Base-by-base conservation (phyloP, 1,140 invertebrate genomes). In the Linepithema humile region DNA sequence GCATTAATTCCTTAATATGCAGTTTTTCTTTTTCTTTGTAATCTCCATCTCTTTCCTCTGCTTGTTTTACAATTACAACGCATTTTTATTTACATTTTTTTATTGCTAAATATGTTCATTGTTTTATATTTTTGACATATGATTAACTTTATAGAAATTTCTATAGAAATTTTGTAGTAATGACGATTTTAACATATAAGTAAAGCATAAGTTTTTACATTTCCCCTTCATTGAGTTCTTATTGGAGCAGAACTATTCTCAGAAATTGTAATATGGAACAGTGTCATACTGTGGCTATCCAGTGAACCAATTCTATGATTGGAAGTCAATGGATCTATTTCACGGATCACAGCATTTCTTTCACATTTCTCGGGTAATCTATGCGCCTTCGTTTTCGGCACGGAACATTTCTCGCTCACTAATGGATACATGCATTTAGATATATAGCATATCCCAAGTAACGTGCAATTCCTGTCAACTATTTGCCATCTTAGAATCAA, bases 321-420 rank as follows among this genome's bases (percentile, higher is more conserved):
- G 59, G 29, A 64, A 77, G 48, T 35, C 73, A 20, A 77, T 77
- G 48, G n/a, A 77, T 50, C 32, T 55, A 64, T 77, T 77, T 77
- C 23, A 77, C 59, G 40, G n/a, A 48, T 64, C 57, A 12, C 45
- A 64, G 59, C 59, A 48, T 77, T 77, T 64, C 43, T 29, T 35
- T 35, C 12, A 3, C 57, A 64, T 64, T 64, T 48, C 73, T 15
- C 59, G 43, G 64, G 64, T 77, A 64, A 38, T 26, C 3, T 5
- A 6, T n/a, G 26, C 48, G 15, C 32, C 12, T 15, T 72, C 6
- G 7, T 20, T 26, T 40, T 62, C 32, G 17, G 9, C 35, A 35
- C n/a, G 20, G 29, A 75, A 5, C 29, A 20, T 15, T 74, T 15
- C 7, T 73, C 12, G 10, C 3, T 29, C 7, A 17, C 6, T 15